phyloP scores from a whole-genome alignment of 2,113 vertebrate genomes.

The Gymnogyps californianus region DNA sequence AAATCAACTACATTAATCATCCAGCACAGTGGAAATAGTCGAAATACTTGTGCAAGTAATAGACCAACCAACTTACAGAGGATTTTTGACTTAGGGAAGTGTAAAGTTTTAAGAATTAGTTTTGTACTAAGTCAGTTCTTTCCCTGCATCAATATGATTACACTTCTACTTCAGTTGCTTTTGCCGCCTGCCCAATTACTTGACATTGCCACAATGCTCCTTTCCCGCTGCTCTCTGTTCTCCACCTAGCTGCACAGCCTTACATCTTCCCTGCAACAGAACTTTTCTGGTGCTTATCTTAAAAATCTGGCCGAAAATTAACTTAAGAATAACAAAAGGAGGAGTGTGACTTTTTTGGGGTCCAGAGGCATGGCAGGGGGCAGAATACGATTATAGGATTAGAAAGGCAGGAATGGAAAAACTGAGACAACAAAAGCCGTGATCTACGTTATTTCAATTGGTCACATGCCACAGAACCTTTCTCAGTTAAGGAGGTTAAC shows the following conservation, averaged over 20 bases:
- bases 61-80: background rate
- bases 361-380: background rate
- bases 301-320: background rate
- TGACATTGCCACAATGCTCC: background rate
- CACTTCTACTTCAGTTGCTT: background rate
- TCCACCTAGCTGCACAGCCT: background rate
- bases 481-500: background rate
- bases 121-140: background rate
- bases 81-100: background rate
- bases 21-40: background rate
- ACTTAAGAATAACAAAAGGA: background rate
- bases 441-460: background rate
- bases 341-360: background rate
- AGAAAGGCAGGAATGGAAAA: background rate
- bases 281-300: background rate
- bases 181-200: background rate
- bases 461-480: background rate
- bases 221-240: background rate
- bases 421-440: background rate
- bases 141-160: background rate
- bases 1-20: background rate
- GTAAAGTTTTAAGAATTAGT: background rate
- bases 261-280: background rate
- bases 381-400: accelerated
- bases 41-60: background rate